Percentiles rank a stretch among this genome's conserved stretches.
These are phyloP conservation scores for Herpailurus yagouaroundi DNA, from an alignment of 2,113 vertebrate genomes.

Conservation along the genomic window DNA sequence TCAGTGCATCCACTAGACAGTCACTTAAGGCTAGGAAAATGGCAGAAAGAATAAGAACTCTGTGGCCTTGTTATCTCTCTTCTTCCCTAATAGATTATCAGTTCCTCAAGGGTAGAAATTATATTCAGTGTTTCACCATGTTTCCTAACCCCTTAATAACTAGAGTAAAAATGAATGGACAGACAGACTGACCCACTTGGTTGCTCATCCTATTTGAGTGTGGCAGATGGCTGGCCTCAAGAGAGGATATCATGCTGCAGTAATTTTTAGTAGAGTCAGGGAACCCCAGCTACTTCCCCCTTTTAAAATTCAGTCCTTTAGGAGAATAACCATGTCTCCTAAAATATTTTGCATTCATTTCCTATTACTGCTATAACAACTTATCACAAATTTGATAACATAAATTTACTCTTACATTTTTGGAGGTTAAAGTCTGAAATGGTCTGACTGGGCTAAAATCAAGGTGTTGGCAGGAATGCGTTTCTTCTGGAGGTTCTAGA, in stretches of 20 bases:
- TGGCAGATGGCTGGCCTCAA: not conserved
- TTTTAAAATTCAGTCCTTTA: not conserved
- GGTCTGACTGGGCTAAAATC: not conserved
- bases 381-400: not conserved
- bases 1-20: not conserved
- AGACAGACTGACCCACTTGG: not conserved
- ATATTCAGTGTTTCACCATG: not conserved
- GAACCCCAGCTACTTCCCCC: not conserved
- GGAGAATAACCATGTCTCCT: not conserved
- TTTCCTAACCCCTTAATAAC: slow-evolving; percentile 24
- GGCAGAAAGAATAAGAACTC: not conserved
- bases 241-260: not conserved
- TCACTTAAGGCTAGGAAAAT: not conserved
- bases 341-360: not conserved
- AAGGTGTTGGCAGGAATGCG: not conserved
- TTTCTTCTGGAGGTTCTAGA: not conserved
- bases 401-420: not conserved
- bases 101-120: not conserved
- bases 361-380: not conserved
- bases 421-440: not conserved
- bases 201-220: not conserved
- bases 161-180: not conserved
- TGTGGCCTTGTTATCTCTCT: not conserved
- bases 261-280: not conserved
- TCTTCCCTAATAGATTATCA: not conserved